Evolutionary conservation across 1,140 invertebrate genomes (phyloP).

Genomic region (Aphelenchoides besseyi): DNA sequence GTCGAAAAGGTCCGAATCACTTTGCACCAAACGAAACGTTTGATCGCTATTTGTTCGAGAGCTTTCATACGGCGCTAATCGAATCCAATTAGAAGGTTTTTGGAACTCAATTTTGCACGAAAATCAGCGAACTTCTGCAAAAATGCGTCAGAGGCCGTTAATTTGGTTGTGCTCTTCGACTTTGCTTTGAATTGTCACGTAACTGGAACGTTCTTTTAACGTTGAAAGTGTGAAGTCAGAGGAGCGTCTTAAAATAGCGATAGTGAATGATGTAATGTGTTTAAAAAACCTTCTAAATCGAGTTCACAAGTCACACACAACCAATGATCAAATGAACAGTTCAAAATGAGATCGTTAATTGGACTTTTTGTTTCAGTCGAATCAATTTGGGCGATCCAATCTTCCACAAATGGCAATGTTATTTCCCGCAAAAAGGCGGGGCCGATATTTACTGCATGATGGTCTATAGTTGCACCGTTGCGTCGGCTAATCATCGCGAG

Average conservation of each 20-base stretch:
- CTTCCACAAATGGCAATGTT: conserved; percentile 16
- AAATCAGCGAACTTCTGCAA: neutral
- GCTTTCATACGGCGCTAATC: neutral
- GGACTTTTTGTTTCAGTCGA: neutral
- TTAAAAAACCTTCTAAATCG: neutral
- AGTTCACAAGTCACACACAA: neutral
- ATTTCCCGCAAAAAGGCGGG: neutral
- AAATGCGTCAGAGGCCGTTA: neutral
- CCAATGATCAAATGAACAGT: neutral
- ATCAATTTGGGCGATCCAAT: conserved; percentile 24
- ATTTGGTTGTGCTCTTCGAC: neutral
- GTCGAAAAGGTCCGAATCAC: too few relatives aligned
- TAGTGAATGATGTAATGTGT: neutral
- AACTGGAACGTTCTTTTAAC: too few relatives aligned
- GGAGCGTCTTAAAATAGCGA: neutral
- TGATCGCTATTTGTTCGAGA: too few relatives aligned
- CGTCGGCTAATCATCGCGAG: neutral
- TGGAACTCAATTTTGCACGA: neutral
- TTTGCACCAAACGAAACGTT: too few relatives aligned
- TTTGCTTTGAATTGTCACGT: too few relatives aligned
- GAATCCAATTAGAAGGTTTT: neutral
- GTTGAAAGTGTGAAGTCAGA: too few relatives aligned
- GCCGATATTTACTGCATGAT: conserved; percentile 19
- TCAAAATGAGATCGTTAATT: neutral
- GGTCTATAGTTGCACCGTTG: conserved; percentile 14